Percentiles rank a stretch among this genome's conserved stretches.
Conservation (phyloP, 1,140 invertebrate species). For the Dinothrombium tinctorium region DNA sequence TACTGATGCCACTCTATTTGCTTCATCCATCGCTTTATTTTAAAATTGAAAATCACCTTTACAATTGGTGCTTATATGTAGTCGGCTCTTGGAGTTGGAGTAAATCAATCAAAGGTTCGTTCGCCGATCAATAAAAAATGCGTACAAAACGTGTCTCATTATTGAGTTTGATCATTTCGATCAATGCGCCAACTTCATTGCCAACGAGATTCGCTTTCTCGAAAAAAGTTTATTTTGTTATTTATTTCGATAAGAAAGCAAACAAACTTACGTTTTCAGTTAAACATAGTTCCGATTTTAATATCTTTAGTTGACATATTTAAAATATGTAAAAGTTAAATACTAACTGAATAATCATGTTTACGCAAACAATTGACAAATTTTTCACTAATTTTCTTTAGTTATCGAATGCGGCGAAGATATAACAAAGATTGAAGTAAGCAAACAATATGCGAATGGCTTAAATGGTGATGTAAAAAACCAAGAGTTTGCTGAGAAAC, state of each 20-base stretch:
- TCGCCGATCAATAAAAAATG: neutral
- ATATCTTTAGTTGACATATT: no score
- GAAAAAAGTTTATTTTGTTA: neutral
- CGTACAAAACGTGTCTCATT: neutral
- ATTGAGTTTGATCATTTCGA: neutral
- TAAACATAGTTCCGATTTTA: no score
- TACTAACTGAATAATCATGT: neutral
- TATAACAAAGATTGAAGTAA: neutral
- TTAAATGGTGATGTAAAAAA: conserved; percentile 2
- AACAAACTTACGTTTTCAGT: no score
- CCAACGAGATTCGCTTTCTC: neutral
- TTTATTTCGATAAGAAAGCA: neutral
- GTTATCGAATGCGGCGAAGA: conserved; percentile 9
- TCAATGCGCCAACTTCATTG: neutral
- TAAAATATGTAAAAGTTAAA: no score
- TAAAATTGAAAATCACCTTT: conserved; percentile 10
- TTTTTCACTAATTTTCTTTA: neutral
- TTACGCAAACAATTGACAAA: neutral
- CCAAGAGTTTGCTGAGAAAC: neutral
- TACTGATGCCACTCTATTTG: conserved; percentile 9
- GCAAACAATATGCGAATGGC: neutral
- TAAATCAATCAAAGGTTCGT: conserved; percentile 4
- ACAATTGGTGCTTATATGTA: conserved; percentile 9
- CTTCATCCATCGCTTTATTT: conserved; percentile 1
- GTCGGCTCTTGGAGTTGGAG: conserved; percentile 8